Base-by-base conservation (phyloP, 2,888 invertebrate species). In the Leucophenga montana region DNA sequence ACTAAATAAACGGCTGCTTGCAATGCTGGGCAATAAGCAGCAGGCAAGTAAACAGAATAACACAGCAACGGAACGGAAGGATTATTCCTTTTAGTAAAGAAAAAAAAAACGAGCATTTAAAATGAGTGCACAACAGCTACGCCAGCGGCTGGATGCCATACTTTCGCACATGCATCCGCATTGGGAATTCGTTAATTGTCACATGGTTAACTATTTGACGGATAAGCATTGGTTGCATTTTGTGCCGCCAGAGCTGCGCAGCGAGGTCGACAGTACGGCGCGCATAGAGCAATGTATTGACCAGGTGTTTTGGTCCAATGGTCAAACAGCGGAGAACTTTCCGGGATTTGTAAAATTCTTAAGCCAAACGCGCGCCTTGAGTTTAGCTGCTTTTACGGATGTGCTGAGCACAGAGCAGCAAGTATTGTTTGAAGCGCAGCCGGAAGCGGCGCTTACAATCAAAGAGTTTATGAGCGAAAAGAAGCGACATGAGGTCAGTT, bases 381-480 rank as follows among this genome's bases (percentile, higher is more conserved):
- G 78, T 1, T 69, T 88, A 61, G 72, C 79, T 3, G 70, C 72
- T 44, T 79, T 73, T 53, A 18, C 62, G 2, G 75, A 78, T 0
- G 18, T 86, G 4, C 57, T 84, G 73, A 79, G 89, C 0, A 78
- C 80, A 4, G 79, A 88, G 0, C 88, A 88, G 0, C 88, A 90
- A 67, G 87, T 90, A 83, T 91, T 69, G 88, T 65, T 69, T 0
- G 56, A 72, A 1, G 27, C 33, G 0, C 11, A 44, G 13, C 44
- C 33, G 0, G 57, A 48, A 16, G 44, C 66, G 8, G 69, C 74
- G 16, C 68, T 87, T 0, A 81, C 72, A 73, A 89, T 94, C 9
- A 90, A 91, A n/a, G 91, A 92, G 75, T 94, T 95, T 79, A 95
- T 95, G 94, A 93, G 91, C 3, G 90, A 90, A 64, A 96, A 96